These are phyloP conservation scores for Diaprepes abbreviatus DNA, from an alignment of 2,888 invertebrate genomes.

Conservation along the genomic window DNA sequence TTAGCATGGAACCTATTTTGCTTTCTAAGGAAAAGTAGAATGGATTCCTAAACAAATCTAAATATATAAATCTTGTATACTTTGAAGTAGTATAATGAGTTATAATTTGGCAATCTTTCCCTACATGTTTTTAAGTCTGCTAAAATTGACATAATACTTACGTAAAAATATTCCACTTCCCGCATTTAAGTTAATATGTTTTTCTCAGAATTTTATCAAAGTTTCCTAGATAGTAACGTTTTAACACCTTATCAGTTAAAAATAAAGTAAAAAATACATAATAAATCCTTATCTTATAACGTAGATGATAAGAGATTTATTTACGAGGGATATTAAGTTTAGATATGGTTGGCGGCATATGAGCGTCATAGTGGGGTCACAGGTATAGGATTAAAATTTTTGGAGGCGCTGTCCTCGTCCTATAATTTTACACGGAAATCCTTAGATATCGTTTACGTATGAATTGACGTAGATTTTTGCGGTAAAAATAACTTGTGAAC, in stretches of 20 bases:
- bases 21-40: no score
- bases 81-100: no score
- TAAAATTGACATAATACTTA: no score
- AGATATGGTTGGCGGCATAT: constrained; percentile 28
- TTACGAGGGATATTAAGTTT: constrained; percentile 28
- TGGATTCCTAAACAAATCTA: no score
- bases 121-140: no score
- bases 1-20: no score
- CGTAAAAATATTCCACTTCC: no score
- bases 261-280: constrained; percentile 29
- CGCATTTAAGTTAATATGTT: no score
- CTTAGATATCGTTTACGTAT: background rate
- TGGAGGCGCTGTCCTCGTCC: background rate
- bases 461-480: constrained; percentile 1
- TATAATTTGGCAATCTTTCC: no score
- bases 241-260: constrained; percentile 26
- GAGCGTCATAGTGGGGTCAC: constrained; percentile 23
- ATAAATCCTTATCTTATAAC: constrained; percentile 36
- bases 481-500: no score
- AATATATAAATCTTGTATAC: no score
- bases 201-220: constrained; percentile 7
- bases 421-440: background rate
- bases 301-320: constrained; percentile 37
- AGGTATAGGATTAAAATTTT: constrained; percentile 19
- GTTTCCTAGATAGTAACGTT: constrained; percentile 23